Base-by-base conservation (phyloP, 2,113 vertebrate species). In the Oenanthe oenanthe region DNA sequence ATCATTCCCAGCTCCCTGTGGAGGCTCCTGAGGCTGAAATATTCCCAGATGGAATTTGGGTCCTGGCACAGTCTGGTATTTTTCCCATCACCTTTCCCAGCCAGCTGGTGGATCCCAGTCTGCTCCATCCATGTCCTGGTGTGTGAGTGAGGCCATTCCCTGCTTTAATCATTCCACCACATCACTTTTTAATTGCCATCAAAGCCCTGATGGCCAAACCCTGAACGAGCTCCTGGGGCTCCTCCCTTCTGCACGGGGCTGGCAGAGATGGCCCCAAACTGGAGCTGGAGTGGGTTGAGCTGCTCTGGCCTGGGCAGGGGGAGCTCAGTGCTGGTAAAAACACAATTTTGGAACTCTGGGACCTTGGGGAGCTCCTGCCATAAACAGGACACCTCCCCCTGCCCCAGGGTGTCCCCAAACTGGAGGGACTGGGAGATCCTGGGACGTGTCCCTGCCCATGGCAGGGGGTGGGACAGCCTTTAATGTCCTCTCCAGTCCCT, bases 41-140 rank as follows among this genome's bases (percentile, higher is more conserved):
- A 0, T 12, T 22, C 40, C 29, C 78, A 4, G 1, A 2, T 3
- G 36, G 26, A 38, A 17, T 5, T 4, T 0, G 4, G 26, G 3
- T 13, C 74, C 51, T 0, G 1, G 16, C 21, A 5, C 0, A 25
- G 61, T 51, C 47, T 56, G 66, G 12, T 42, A 17, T 3, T 8
- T 66, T 25, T 26, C n/a, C 68, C 56, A 3, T 6, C 4, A 0
- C 24, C 57, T 10, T 54, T 60, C 19, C 7, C 4, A 28, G 62
- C 5, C 3, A 12, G 10, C 0, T 7, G 34, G 5, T 6, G 43
- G 38, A 20, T 4, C 26, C 20, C 43, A 20, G 66, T 24, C 3
- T 31, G 3, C 28, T n/a, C 3, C n/a, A 4, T 1, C 62, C 42
- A 0, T 1, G 6, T 11, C 7, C 62, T 5, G 2, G 18, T 1